Base-by-base conservation (phyloP, 2,888 invertebrate genomes). In the Congeria kusceri region DNA sequence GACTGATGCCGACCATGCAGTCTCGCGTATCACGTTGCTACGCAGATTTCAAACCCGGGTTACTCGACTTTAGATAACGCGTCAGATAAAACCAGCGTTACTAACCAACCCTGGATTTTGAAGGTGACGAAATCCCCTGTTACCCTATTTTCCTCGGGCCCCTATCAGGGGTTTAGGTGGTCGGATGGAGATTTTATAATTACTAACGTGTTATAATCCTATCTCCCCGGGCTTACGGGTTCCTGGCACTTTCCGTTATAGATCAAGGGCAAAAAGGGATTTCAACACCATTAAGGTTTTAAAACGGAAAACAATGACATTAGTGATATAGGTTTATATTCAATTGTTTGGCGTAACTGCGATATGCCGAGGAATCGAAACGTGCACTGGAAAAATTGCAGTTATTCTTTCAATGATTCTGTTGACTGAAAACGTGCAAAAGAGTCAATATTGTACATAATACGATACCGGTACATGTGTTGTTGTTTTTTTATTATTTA, bases 51-150 rank as follows among this genome's bases (percentile, higher is more conserved):
- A 32, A n/a, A 46, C 46, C 20, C 27, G 32, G 15, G 57, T 27
- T 72, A 64, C 71, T 72, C 59, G 29, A 64, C 29, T 58, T 29
- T 7, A 65, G 71, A 72, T 72, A 72, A 72, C 71, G 39, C 28
- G n/a, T 11, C 15, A 25, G 80, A 80, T 75, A 75, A 75, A 57
- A 56, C 28, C 61, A 23, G 53, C 46, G 81, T 81, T 46, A 71
- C 81, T 44, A 74, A 32, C 70, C 83, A 83, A 83, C 83, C 70
- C 20, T 32, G 79, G 77, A 79, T 66, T 83, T 80, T 58, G 62
- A 56, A 75, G 83, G 83, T 83, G 83, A 57, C 27, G 83, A 66
- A 83, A 83, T 83, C 83, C 83, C 71, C 76, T 39, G 77, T 83
- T 76, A 79, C 73, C 83, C 79, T 25, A 80, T 79, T 80, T 83